A percentile compares a stretch with the other conserved stretches of the same genome.
Conservation (phyloP, 2,113 vertebrate genomes). For the Cervus canadensis region DNA sequence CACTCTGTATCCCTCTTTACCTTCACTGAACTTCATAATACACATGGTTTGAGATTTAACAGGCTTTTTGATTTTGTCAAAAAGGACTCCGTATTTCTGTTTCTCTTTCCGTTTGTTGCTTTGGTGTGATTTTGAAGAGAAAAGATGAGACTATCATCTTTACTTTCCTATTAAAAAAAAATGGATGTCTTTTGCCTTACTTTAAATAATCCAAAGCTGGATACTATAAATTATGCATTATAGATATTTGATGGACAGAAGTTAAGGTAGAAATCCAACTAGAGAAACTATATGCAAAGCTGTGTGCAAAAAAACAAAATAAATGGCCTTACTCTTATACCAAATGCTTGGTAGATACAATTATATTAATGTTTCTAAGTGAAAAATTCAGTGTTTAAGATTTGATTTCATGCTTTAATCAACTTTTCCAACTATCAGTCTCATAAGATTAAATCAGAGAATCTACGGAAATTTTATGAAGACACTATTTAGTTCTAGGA, state of each 20-base stretch:
- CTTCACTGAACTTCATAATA: background rate
- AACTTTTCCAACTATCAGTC: background rate
- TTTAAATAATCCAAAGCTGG: background rate
- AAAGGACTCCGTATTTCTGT: background rate
- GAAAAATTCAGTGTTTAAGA: background rate
- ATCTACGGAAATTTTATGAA: background rate
- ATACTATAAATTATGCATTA: background rate
- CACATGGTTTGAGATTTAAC: background rate
- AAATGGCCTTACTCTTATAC: background rate
- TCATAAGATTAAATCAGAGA: background rate
- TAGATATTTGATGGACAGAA: background rate
- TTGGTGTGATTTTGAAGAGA: background rate
- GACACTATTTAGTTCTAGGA: background rate
- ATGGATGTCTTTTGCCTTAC: background rate
- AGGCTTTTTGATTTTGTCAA: background rate
- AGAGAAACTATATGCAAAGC: background rate
- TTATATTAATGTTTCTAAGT: background rate
- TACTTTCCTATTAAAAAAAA: background rate
- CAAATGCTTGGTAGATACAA: background rate
- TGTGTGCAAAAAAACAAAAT: background rate
- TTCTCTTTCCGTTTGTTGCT: background rate
- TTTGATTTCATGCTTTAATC: background rate
- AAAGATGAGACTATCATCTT: background rate
- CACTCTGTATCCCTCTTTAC: background rate
- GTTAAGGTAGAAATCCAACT: background rate